These are phyloP conservation scores for Scomber scombrus DNA, from an alignment of 2,113 vertebrate species.

Conservation along the genomic window DNA sequence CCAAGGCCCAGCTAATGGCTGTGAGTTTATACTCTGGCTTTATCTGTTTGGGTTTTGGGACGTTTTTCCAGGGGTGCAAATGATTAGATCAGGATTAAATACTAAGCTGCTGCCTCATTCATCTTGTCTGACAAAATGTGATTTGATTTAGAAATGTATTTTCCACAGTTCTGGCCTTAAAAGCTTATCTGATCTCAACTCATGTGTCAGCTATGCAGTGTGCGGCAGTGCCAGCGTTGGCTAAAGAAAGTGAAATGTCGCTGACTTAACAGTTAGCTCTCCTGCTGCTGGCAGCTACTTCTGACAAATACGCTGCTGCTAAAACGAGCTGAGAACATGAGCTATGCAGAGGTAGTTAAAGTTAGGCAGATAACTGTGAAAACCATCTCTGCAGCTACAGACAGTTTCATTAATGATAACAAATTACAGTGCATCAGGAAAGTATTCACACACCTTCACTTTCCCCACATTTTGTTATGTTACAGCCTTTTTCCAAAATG, in stretches of 20 bases:
- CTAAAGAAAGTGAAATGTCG: neutral
- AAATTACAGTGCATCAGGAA: neutral
- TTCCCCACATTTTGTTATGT: no score
- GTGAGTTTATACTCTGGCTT: neutral
- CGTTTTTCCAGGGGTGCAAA: neutral
- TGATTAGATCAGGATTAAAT: slow-evolving; percentile 32
- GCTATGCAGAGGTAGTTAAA: neutral
- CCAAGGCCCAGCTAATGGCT: neutral
- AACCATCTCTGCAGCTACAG: neutral
- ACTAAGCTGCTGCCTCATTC: neutral
- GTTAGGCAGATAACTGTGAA: neutral
- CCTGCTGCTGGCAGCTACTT: neutral
- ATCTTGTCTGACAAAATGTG: neutral
- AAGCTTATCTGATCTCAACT: slow-evolving; percentile 20
- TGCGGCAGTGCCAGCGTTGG: neutral
- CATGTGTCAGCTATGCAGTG: neutral
- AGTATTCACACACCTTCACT: no score
- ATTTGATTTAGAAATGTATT: neutral
- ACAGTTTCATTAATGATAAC: neutral
- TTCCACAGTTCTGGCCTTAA: slow-evolving; percentile 1
- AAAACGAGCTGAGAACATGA: neutral
- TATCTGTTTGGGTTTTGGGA: neutral
- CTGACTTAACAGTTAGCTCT: neutral
- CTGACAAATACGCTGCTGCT: neutral
- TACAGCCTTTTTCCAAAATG: no score